Evolutionary conservation across 1,140 invertebrate species (phyloP).

Genomic region (Macrobrachium rosenbergii): DNA sequence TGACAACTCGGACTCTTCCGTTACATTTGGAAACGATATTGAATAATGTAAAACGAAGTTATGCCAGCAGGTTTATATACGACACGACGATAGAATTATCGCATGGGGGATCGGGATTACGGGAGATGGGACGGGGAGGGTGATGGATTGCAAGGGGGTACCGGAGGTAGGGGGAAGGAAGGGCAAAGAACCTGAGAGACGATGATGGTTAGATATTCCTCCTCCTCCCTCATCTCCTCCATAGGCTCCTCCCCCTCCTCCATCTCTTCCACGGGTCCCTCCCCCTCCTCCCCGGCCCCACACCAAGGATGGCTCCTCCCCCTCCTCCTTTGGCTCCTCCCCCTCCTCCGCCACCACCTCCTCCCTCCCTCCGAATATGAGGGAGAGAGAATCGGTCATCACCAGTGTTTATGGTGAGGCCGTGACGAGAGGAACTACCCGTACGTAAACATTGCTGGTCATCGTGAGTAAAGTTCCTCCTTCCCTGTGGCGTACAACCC

Average conservation of each 20-base stretch:
- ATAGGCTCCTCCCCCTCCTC: constrained; percentile 39
- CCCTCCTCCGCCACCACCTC: constrained; percentile 40
- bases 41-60: too few species aligned
- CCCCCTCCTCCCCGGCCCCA: constrained; percentile 30
- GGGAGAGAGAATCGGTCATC: background rate
- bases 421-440: constrained; percentile 24
- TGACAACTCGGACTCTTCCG: too few species aligned
- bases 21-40: too few species aligned
- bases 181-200: constrained; percentile 65
- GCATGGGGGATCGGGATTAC: too few species aligned
- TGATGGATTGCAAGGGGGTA: constrained; percentile 39
- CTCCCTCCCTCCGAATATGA: constrained; percentile 1
- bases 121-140: background rate
- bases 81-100: too few species aligned
- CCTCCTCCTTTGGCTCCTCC: constrained; percentile 46
- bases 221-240: constrained; percentile 61
- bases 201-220: constrained; percentile 64
- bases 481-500: constrained; percentile 10
- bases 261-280: constrained; percentile 42
- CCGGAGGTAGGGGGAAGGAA: constrained; percentile 62
- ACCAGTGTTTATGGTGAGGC: constrained; percentile 50
- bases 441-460: background rate
- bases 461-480: constrained; percentile 3
- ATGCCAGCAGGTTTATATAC: too few species aligned
- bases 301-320: constrained; percentile 47